Conservation (phyloP, 2,113 vertebrate genomes). For the Ammodytes marinus region DNA sequence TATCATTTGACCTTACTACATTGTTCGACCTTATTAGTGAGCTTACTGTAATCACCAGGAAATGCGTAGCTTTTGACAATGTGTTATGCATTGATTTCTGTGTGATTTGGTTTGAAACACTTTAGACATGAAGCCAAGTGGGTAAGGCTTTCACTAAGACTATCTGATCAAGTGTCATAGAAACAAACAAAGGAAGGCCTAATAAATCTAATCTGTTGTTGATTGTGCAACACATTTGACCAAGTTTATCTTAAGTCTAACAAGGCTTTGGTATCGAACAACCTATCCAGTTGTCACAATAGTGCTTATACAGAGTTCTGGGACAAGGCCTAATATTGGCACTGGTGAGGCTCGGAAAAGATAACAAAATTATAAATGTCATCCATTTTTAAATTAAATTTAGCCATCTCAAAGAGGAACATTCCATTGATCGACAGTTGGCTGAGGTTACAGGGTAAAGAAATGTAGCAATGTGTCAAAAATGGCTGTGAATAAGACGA, state of each 20-base stretch:
- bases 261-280: neutral
- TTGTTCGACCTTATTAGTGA: constrained; percentile 48
- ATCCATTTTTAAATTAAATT: neutral
- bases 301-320: neutral
- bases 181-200: neutral
- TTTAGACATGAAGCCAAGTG: neutral
- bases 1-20: constrained; percentile 53
- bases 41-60: constrained; percentile 48
- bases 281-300: neutral
- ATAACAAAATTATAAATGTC: neutral
- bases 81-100: constrained; percentile 48
- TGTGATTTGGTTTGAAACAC: constrained; percentile 31
- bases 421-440: too few species aligned
- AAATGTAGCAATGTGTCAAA: neutral
- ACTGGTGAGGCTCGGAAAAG: neutral
- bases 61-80: constrained; percentile 26
- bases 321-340: neutral
- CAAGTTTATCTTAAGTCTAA: neutral
- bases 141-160: neutral
- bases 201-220: neutral
- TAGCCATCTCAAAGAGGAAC: neutral
- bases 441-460: neutral
- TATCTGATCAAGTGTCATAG: neutral
- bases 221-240: neutral
- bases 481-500: neutral